Conservation (phyloP, 2,797 vertebrate genomes). For the Semotilus atromaculatus region DNA sequence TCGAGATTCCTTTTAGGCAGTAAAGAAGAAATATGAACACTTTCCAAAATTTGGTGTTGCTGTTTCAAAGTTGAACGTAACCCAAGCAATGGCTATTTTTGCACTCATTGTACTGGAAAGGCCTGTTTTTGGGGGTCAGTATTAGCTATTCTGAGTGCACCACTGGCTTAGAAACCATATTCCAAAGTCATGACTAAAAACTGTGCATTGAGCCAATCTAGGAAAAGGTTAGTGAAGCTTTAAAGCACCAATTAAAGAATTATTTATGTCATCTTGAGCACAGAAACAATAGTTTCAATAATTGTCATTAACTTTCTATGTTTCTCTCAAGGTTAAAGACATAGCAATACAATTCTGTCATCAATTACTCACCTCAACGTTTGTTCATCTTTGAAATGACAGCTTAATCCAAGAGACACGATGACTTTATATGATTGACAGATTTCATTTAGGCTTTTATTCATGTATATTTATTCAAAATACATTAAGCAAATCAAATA, state of each 20-base stretch:
- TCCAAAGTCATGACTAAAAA: conserved; percentile 24
- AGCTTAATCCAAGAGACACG: not conserved
- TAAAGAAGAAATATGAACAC: not conserved
- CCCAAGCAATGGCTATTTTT: not conserved
- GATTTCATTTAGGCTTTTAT: not conserved
- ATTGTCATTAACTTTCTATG: not conserved
- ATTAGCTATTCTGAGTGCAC: not conserved
- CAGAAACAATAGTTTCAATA: not conserved
- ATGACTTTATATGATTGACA: not conserved
- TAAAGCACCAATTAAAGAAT: conserved; percentile 27
- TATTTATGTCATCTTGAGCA: conserved; percentile 4
- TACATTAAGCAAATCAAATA: not conserved
- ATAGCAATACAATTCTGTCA: not conserved
- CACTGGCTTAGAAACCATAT: conserved; percentile 6
- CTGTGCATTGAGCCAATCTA: conserved; percentile 21
- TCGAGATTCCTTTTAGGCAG: conserved; percentile 3
- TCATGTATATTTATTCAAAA: not conserved
- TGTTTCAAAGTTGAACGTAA: not conserved
- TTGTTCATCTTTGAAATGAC: not conserved
- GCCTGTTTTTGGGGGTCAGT: not conserved
- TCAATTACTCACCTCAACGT: not conserved
- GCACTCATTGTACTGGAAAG: not conserved
- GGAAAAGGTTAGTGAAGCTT: not conserved
- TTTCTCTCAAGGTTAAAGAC: conserved; percentile 4
- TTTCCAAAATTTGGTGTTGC: not conserved